phyloP scores from a whole-genome alignment of 2,888 invertebrate genomes.

The Neoascia interrupta region DNA sequence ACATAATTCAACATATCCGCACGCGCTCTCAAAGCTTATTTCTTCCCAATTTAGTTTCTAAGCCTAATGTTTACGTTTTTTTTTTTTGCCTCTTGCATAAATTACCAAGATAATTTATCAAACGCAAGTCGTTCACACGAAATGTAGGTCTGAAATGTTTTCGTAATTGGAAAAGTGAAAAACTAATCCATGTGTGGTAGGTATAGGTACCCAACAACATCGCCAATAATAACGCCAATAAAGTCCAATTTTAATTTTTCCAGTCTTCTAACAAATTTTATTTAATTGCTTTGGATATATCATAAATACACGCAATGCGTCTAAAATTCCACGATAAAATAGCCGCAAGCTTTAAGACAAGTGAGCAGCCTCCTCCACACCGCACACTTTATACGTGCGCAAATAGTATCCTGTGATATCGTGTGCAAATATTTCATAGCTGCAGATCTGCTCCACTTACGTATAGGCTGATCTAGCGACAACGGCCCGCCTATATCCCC shows the following conservation, averaged over 20 bases:
- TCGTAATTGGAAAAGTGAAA: constrained; percentile 5
- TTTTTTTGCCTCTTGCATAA: too few relatives aligned
- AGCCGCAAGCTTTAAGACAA: constrained; percentile 60
- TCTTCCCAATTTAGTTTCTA: constrained; percentile 35
- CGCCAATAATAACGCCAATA: constrained; percentile 65
- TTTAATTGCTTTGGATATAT: constrained; percentile 68
- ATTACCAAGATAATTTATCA: constrained; percentile 49
- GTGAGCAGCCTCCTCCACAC: constrained; percentile 54
- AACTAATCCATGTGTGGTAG: too few relatives aligned
- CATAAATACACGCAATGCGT: constrained; percentile 69
- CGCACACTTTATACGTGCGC: constrained; percentile 9
- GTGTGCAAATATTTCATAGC: constrained; percentile 46
- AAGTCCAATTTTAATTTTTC: constrained; percentile 65
- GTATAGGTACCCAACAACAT: constrained; percentile 39
- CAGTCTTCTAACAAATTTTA: constrained; percentile 66
- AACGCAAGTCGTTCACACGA: constrained; percentile 42
- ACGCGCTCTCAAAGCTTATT: too few relatives aligned
- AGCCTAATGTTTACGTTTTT: constrained; percentile 26
- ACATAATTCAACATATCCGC: constrained; percentile 10
- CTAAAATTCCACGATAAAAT: constrained; percentile 61
- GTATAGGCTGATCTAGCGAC: constrained; percentile 47
- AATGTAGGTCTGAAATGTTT: not conserved
- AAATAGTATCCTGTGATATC: constrained; percentile 35
- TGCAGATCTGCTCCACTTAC: constrained; percentile 55
- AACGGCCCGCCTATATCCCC: constrained; percentile 25